Conservation (phyloP, 2,113 vertebrate genomes). For the Isurus oxyrinchus region DNA sequence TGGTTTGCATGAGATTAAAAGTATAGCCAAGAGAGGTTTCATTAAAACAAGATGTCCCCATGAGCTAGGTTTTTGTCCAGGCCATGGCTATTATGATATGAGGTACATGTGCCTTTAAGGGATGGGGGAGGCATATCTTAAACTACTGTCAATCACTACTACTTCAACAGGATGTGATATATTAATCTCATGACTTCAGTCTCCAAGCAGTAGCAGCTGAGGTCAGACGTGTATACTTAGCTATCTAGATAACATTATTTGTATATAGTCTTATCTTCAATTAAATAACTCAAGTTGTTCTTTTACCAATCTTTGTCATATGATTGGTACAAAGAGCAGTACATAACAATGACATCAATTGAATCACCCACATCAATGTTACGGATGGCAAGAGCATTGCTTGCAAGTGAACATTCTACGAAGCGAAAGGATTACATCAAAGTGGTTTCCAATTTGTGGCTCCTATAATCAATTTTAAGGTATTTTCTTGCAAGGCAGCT, state of each 20-base stretch:
- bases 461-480: background rate
- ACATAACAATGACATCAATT: background rate
- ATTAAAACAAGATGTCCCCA: background rate
- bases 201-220: no score
- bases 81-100: background rate
- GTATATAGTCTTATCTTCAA: no score
- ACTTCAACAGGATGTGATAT: no score
- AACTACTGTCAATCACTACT: no score
- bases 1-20: background rate
- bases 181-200: no score
- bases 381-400: background rate
- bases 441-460: background rate
- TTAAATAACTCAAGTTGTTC: no score
- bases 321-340: no score
- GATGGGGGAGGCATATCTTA: no score
- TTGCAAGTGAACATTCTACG: background rate
- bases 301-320: no score
- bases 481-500: background rate
- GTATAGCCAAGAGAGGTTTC: background rate
- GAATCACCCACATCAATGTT: background rate
- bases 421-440: background rate
- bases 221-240: no score
- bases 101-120: no score
- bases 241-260: no score
- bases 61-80: background rate